These are phyloP conservation scores for Prunella strophiata DNA, from an alignment of 2,797 vertebrate genomes.

Conservation along the genomic window DNA sequence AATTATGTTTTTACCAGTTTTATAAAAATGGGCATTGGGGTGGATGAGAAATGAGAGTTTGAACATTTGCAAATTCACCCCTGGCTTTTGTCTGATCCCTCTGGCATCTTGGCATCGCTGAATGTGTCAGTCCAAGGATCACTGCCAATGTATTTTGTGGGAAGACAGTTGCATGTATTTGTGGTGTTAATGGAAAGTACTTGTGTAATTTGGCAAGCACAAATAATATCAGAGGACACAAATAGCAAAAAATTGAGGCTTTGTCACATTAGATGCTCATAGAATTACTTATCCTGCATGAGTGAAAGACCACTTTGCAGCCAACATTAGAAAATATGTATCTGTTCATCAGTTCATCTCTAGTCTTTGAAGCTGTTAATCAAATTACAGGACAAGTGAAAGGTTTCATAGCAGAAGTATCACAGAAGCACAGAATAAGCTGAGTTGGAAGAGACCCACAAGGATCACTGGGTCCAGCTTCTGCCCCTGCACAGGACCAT, in stretches of 20 bases:
- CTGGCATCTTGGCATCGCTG: background rate
- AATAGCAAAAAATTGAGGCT: background rate
- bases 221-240: background rate
- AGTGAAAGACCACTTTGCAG: background rate
- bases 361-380: background rate
- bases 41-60: background rate
- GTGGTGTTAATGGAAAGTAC: constrained; percentile 1
- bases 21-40: constrained; percentile 7
- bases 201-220: constrained; percentile 10
- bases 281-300: background rate
- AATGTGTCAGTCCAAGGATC: background rate
- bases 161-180: background rate
- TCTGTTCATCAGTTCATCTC: background rate
- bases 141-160: background rate
- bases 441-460: background rate
- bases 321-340: background rate
- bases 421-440: background rate
- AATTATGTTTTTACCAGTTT: constrained; percentile 49
- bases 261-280: background rate
- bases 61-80: constrained; percentile 14
- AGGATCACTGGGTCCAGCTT: background rate
- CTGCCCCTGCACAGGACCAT: background rate
- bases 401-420: background rate
- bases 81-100: constrained; percentile 38
- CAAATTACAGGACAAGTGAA: background rate